Evolutionary conservation across 2,888 invertebrate species (phyloP).

Genomic region (Tipula helvola): DNA sequence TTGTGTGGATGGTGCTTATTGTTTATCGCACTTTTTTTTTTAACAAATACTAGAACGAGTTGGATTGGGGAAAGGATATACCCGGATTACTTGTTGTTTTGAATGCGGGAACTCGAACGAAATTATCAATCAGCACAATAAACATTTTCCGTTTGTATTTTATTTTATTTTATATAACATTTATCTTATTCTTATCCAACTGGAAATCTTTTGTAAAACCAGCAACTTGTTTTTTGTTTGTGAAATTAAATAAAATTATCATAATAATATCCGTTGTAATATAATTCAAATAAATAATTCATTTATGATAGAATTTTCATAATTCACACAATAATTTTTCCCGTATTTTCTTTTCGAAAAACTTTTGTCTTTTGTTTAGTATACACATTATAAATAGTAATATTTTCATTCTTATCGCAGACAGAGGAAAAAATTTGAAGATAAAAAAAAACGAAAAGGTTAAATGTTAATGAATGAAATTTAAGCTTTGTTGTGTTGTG

Average conservation of each 20-base stretch:
- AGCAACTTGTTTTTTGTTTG: neutral
- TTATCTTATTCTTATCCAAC: neutral
- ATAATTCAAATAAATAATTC: neutral
- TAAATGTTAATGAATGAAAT: neutral
- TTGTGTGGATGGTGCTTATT: neutral
- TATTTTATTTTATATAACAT: neutral
- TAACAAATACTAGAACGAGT: neutral
- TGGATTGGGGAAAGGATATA: neutral
- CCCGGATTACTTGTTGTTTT: neutral
- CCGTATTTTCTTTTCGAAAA: neutral
- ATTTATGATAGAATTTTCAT: neutral
- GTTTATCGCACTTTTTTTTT: neutral
- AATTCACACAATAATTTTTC: neutral
- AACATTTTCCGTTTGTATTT: neutral
- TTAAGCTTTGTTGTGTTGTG: neutral
- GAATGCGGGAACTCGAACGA: neutral
- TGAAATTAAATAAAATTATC: neutral
- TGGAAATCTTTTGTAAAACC: neutral
- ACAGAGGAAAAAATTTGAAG: neutral
- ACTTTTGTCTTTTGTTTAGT: neutral
- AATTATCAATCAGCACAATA: neutral
- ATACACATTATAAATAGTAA: neutral
- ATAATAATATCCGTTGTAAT: neutral
- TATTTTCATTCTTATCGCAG: neutral
- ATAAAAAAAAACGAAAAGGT: neutral